Percentiles rank a stretch among this genome's conserved stretches.
Evolutionary conservation across 2,888 invertebrate genomes (phyloP).

Genomic region (Eilema depressum): DNA sequence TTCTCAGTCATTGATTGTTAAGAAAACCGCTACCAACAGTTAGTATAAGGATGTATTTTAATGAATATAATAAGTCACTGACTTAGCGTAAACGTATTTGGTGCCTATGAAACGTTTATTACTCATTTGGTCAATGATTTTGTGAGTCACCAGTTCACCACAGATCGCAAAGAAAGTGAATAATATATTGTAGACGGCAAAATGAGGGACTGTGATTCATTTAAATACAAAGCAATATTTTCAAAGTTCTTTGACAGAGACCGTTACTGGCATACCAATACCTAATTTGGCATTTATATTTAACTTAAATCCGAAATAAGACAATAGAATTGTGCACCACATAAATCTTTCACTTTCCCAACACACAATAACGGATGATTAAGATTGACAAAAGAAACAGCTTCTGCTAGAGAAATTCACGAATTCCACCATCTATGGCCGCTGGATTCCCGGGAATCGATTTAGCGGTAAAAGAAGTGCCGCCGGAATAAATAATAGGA

Average conservation of each 20-base stretch:
- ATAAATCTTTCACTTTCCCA: slow-evolving; percentile 68
- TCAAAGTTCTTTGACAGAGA: slow-evolving; percentile 25
- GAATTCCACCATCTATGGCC: slow-evolving; percentile 56
- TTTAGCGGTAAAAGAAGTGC: slow-evolving; percentile 65
- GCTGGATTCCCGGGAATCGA: slow-evolving; percentile 71
- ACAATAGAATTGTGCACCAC: slow-evolving; percentile 53
- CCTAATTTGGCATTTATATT: slow-evolving; percentile 47
- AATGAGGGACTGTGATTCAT: slow-evolving; percentile 13
- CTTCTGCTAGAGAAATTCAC: slow-evolving; percentile 60
- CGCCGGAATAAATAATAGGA: slow-evolving; percentile 74
- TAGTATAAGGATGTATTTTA: background rate
- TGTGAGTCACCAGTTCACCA: background rate
- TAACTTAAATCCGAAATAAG: slow-evolving; percentile 38
- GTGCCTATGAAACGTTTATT: background rate
- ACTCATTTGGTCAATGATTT: background rate
- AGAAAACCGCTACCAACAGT: no score
- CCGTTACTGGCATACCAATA: slow-evolving; percentile 26
- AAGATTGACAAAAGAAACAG: slow-evolving; percentile 72
- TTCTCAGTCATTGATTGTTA: no score
- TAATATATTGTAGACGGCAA: background rate
- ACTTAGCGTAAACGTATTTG: background rate
- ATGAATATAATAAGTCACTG: background rate
- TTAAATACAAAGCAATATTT: slow-evolving; percentile 23
- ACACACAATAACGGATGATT: slow-evolving; percentile 63
- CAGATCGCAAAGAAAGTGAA: slow-evolving; percentile 2